Conservation (phyloP, 2,113 vertebrate genomes). For the Scopus umbretta region DNA sequence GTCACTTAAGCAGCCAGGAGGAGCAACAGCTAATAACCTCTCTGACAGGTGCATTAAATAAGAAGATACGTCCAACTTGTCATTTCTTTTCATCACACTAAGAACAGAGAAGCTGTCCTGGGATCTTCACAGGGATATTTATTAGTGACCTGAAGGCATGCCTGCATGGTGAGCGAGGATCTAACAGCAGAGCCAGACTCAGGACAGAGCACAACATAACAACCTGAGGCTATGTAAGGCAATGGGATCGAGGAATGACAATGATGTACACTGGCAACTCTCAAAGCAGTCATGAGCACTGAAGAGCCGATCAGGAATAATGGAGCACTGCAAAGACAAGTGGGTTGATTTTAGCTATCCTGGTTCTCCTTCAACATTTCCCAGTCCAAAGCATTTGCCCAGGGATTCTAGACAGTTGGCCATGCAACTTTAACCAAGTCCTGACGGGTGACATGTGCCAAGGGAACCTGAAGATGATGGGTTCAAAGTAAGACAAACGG, state of each 20-base stretch:
- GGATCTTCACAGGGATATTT: not conserved
- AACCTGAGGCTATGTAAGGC: not conserved
- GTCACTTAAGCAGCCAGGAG: not conserved
- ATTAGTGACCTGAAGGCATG: not conserved
- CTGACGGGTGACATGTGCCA: not conserved
- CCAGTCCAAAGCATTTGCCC: not conserved
- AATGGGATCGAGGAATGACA: not conserved
- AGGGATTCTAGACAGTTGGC: not conserved
- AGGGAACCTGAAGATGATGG: not conserved
- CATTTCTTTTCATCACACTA: not conserved
- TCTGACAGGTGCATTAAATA: not conserved
- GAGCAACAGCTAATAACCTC: not conserved
- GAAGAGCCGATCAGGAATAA: not conserved
- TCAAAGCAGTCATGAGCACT: not conserved
- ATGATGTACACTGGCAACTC: not conserved
- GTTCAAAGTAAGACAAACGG: not conserved
- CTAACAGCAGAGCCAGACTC: not conserved
- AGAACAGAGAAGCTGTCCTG: not conserved
- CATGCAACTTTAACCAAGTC: not conserved
- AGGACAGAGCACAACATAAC: not conserved
- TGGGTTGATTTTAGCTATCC: not conserved
- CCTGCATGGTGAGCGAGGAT: not conserved
- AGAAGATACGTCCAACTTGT: not conserved
- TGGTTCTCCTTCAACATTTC: not conserved
- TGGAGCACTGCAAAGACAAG: not conserved